Evolutionary conservation across 1,140 invertebrate genomes (phyloP), one percentile per base, ranked within the genome.

Genomic region (Hylaeus anthracinus): DNA sequence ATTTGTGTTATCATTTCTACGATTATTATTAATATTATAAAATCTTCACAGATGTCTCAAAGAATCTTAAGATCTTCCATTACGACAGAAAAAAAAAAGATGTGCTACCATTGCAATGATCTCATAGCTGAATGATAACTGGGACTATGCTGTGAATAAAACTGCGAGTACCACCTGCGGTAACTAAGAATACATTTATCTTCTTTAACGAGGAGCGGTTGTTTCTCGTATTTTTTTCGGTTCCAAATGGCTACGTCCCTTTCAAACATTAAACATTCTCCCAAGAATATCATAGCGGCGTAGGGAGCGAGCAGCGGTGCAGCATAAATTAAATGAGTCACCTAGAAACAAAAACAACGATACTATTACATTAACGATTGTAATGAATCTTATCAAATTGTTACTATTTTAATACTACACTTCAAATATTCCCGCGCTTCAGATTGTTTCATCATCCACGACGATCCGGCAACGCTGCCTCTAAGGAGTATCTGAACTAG

Each of bases 181-280:
- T 97, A 98, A 15, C 94, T 94, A 3, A 94, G 93, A 1, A 98
- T 96, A 0, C 95, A 93, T 37, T 94, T 94, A 89, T 98, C 98
- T 85, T 98, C 96, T 81, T 95, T 95, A 1, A 97, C 96, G 48
- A 98, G 93, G 0, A 96, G 83, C 0, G 98, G 98, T 45, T 95
- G 95, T 64, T 94, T 94, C 0, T 96, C 90, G 90, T 95, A 98
- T 58, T 94, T 95, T 89, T 98, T 98, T 92, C 96, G 96, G 89
- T 98, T 98, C 98, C 98, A 99, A 5, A 98, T 95, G 76, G 95
- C 94, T 0, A 98, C 95, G 89, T 99, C 98, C 3, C 98, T 94
- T 90, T 98, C 95, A 88, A 98, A 96, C 97, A 97, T 97, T 37
- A 96, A 92, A 14, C 95, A 95, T 93, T 98, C 97, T 0, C 94